Conservation (phyloP, 1,140 invertebrate species). For the Drosophila pseudoobscura region DNA sequence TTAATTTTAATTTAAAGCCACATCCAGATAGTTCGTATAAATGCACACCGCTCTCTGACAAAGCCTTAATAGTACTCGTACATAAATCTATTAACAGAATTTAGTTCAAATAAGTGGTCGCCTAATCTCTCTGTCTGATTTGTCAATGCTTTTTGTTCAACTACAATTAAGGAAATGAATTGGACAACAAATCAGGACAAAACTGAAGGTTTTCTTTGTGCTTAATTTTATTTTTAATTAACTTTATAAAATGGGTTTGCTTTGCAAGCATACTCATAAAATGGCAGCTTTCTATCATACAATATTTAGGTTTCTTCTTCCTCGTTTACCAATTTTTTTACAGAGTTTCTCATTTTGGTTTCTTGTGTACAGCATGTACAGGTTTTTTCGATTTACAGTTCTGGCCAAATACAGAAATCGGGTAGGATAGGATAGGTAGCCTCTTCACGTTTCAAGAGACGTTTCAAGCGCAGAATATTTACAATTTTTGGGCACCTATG, state of each 20-base stretch:
- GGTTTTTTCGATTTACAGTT: slow-evolving; percentile 63
- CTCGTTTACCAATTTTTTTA: slow-evolving; percentile 8
- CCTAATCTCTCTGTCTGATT: slow-evolving; percentile 48
- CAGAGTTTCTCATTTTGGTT: slow-evolving; percentile 21
- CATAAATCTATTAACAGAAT: slow-evolving; percentile 1
- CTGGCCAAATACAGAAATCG: slow-evolving; percentile 61
- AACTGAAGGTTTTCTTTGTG: slow-evolving; percentile 14
- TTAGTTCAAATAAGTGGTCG: neutral
- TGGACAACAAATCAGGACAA: slow-evolving; percentile 17
- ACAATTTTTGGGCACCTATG: slow-evolving; percentile 46
- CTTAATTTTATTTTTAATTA: slow-evolving; percentile 33
- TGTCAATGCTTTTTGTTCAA: slow-evolving; percentile 65
- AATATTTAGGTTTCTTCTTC: slow-evolving; percentile 15
- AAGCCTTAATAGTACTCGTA: neutral
- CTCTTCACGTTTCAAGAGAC: slow-evolving; percentile 19
- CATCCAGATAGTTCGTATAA: slow-evolving; percentile 71
- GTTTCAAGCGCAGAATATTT: slow-evolving; percentile 38
- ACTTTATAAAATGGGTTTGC: slow-evolving; percentile 55
- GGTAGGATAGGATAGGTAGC: slow-evolving; percentile 37
- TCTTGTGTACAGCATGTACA: slow-evolving; percentile 27
- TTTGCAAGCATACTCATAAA: slow-evolving; percentile 67
- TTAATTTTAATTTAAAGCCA: slow-evolving; percentile 66
- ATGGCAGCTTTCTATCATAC: slow-evolving; percentile 47
- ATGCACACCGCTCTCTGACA: slow-evolving; percentile 40
- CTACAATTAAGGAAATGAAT: slow-evolving; percentile 12